Evolutionary conservation across 2,888 invertebrate species (phyloP).

Genomic region (Melikaiella ostensackeni): DNA sequence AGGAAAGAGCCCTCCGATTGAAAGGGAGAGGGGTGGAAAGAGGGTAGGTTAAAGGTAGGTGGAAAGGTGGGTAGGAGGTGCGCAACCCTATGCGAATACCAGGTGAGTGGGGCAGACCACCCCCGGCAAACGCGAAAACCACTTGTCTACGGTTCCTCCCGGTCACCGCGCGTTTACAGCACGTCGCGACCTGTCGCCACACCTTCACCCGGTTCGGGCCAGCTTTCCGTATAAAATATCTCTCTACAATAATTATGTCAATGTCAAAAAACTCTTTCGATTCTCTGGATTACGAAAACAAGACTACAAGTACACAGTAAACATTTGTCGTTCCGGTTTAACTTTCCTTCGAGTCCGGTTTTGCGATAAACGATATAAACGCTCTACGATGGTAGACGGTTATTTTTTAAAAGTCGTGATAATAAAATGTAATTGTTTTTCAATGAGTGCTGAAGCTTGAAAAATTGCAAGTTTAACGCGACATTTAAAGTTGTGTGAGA

Average conservation of each 20-base stretch:
- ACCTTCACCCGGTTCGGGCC: conserved; percentile 42
- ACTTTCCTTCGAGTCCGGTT: not conserved
- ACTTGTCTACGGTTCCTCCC: conserved; percentile 60
- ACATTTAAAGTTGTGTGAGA: not conserved
- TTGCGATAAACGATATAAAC: not conserved
- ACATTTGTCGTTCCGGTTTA: not conserved
- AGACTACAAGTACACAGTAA: not conserved
- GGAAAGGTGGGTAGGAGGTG: conserved; percentile 42
- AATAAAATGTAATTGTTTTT: not conserved
- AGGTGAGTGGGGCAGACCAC: conserved; percentile 65
- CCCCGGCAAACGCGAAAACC: conserved; percentile 69
- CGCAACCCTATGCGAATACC: conserved; percentile 61
- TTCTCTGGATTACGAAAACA: not conserved
- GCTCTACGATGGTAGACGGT: not conserved
- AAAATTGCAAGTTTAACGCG: not conserved
- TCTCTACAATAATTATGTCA: not conserved
- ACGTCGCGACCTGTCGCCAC: conserved; percentile 41
- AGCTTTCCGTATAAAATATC: not conserved
- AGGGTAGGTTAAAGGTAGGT: conserved; percentile 37
- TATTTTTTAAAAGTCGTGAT: not conserved
- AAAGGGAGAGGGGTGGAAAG: conserved; percentile 12
- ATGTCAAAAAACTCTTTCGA: not conserved
- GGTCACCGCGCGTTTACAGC: conserved; percentile 34
- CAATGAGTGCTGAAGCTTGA: not conserved
- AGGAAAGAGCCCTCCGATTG: conserved; percentile 5